Base-by-base conservation (phyloP, 2,113 vertebrate genomes). In the Microcebus tavaratra region DNA sequence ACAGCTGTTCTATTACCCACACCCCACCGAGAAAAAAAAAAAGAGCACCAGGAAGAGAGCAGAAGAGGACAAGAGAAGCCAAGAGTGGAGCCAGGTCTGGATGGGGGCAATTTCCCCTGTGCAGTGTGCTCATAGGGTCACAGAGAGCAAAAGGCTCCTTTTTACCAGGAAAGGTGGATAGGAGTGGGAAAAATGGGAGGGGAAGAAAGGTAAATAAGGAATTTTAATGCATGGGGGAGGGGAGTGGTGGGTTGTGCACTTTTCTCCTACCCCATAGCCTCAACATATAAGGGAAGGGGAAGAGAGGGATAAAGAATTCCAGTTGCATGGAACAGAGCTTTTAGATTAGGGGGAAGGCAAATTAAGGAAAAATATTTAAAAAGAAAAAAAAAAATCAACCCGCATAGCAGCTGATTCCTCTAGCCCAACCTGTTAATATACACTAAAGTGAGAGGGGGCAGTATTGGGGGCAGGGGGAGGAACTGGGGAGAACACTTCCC, bases 301-400 rank as follows among this genome's bases (percentile, higher is more conserved):
- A 61, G 70, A 68, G 78, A 79, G 59, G 79, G 78, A 80, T 65
- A 76, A 86, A 96, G 89, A 94, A 97, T 98, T 98, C 98, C 98
- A 98, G 98, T 98, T 98, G 96, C 96, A 97, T 25, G 96, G 57
- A 95, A 91, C 27, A 96, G 97, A 98, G 92, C 79, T 92, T 91
- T 94, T 72, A 91, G 97, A 94, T 97, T 93, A 80, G 34, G 42
- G 87, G 39, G 59, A 95, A 79, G 68, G 36, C 55, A 97, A 96
- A 84, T 78, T 78, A 96, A 94, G 61, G 78, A 89, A 89, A 80
- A 80, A 14, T 42, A 61, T 70, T 94, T 3, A 55, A 80, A 53
- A 93, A 42, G n/a, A n/a, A 90, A 78, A 90, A 59, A 65, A 78
- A 83, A 68, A 94, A 80, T 25, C 70, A 93, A 63, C 87, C 87